Evolutionary conservation across 2,797 vertebrate species (phyloP), one percentile per base, ranked within the genome.

Genomic region (Halcyon badia): DNA sequence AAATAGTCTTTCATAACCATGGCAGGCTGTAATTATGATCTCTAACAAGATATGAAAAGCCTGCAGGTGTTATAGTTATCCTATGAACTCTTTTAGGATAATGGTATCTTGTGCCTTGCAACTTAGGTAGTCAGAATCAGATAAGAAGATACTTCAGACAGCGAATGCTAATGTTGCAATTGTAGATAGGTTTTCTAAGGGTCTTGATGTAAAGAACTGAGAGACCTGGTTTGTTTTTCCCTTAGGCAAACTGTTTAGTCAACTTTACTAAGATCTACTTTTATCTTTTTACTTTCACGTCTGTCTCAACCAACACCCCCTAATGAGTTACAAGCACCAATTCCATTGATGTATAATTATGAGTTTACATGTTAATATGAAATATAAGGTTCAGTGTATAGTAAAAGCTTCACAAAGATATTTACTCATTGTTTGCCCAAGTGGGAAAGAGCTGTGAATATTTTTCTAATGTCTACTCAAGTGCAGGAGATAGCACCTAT

Each of bases 381-480:
- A 89, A 72, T 51, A 91, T 15, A 82, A 68, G 20, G 62, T 39
- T 65, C 30, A 72, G 14, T 14, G 42, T 49, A 25, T 18, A 90
- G 80, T 15, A 91, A 85, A 77, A 70, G 2, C 11, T 76, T 51
- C 78, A 68, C 42, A 70, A 64, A 87, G 58, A 89, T 37, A 83
- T 86, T 96, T 95, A 81, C 26, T 93, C 39, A 51, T 88, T 89
- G 49, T 65, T 62, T 91, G 62, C 35, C 71, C 49, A 56, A 90
- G 70, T 46, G 1, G n/a, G 49, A 21, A 19, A 91, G 57, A 78
- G 37, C 69, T 91, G 58, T 61, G 93, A 88, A 86, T 90, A 82
- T 72, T 95, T 91, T 90, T 65, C 54, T 90, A 72, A 91, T 81
- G 58, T 24, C 49, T 82, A 54, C 85, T 95, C 70, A 76, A 90